These are phyloP conservation scores for Selene dorsalis DNA, from an alignment of 2,797 vertebrate species.

Conservation along the genomic window DNA sequence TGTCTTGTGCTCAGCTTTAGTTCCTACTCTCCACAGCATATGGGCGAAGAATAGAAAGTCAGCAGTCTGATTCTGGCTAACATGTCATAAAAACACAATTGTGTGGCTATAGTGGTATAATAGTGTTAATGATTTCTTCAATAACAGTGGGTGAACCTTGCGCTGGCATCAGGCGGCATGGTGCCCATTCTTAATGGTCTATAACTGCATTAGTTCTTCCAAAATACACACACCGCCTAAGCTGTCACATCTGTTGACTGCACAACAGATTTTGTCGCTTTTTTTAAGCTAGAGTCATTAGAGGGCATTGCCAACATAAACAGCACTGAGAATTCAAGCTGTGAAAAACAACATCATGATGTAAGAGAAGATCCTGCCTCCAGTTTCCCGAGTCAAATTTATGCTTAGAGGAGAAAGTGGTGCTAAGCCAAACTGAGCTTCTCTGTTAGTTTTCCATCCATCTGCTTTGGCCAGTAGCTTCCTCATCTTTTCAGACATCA, in stretches of 20 bases:
- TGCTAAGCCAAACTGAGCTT: constrained; percentile 17
- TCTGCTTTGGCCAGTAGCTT: constrained; percentile 8
- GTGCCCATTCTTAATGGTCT: neutral
- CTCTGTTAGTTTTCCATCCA: constrained; percentile 4
- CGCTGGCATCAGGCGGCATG: neutral
- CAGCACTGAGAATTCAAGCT: constrained; percentile 30
- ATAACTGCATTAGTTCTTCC: constrained; percentile 40
- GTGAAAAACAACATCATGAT: constrained; percentile 43
- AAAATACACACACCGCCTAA: constrained; percentile 22
- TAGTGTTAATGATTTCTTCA: neutral
- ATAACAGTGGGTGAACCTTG: constrained; percentile 19
- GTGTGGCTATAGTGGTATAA: neutral
- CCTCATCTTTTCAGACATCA: constrained; percentile 2
- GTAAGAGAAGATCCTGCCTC: constrained; percentile 12
- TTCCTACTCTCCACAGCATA: neutral
- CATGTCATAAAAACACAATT: neutral
- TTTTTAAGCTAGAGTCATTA: constrained; percentile 23
- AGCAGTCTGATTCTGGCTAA: neutral
- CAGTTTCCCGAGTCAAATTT: constrained; percentile 21
- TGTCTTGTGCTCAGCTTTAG: neutral
- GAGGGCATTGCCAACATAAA: constrained; percentile 38
- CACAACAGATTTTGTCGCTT: constrained; percentile 20
- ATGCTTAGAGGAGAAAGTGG: constrained; percentile 9
- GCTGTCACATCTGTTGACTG: constrained; percentile 40
- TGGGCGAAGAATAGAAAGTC: neutral